Conservation (phyloP, 2,797 vertebrate genomes). For the Cephalopachus bancanus region DNA sequence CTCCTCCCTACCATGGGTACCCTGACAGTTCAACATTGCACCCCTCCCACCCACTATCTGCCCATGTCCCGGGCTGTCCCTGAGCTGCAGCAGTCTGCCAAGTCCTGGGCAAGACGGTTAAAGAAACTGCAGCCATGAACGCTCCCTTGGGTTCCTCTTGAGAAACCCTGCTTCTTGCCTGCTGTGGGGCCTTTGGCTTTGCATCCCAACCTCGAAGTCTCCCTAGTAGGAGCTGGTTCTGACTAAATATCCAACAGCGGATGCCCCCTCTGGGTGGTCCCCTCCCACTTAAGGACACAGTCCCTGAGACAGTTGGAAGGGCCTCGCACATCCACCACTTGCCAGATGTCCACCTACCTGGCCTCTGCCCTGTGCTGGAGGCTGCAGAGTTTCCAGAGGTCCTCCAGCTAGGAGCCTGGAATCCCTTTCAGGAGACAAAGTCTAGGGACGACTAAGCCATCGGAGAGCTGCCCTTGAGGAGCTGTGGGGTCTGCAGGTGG, state of each 20-base stretch:
- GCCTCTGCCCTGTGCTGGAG: not conserved
- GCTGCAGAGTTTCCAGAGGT: not conserved
- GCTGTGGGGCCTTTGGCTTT: not conserved
- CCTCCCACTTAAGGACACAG: accelerated
- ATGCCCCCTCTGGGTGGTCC: accelerated
- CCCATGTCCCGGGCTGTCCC: accelerated
- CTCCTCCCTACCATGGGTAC: accelerated
- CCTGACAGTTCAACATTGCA: no score
- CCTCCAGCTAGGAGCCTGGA: accelerated
- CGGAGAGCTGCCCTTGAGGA: accelerated
- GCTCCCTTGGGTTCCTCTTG: not conserved
- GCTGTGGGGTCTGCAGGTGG: not conserved
- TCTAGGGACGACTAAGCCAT: no score
- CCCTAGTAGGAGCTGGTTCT: not conserved
- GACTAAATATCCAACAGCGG: not conserved
- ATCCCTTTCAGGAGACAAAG: not conserved
- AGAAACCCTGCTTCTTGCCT: not conserved
- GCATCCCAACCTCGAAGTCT: not conserved
- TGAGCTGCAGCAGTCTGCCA: not conserved
- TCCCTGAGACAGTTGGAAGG: not conserved
- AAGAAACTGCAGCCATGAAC: accelerated
- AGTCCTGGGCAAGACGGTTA: not conserved
- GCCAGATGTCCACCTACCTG: not conserved
- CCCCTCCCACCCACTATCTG: not conserved
- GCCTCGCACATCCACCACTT: not conserved